phyloP scores from a whole-genome alignment of 2,888 invertebrate species.

The Dynastes maya region DNA sequence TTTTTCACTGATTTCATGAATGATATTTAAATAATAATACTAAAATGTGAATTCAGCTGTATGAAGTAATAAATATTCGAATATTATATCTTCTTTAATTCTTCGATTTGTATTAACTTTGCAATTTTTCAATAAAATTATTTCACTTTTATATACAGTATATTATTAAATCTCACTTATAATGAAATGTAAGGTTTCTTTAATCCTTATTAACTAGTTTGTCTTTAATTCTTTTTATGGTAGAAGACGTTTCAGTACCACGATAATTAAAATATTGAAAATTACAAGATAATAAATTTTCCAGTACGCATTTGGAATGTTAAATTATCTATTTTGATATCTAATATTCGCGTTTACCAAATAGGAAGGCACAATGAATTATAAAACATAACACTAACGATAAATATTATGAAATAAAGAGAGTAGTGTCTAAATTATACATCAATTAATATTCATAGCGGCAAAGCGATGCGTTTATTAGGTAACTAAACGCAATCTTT shows the following conservation, averaged over 20 bases:
- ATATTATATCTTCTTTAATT: conserved; percentile 35
- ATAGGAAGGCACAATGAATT: too few species aligned
- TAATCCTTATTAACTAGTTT: background rate
- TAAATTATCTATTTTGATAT: too few species aligned
- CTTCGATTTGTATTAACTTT: conserved; percentile 22
- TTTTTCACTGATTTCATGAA: conserved; percentile 41
- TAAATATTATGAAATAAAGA: conserved; percentile 16
- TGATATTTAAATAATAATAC: conserved; percentile 42
- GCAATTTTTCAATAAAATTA: conserved; percentile 31
- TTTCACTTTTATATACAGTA: background rate
- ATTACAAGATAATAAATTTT: too few species aligned
- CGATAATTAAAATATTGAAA: too few species aligned
- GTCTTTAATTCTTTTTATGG: background rate
- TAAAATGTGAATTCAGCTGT: conserved; percentile 46
- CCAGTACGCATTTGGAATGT: too few species aligned
- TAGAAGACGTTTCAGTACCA: too few species aligned
- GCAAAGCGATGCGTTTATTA: conserved; percentile 12
- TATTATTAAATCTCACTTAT: background rate
- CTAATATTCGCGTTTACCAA: too few species aligned
- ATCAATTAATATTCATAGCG: conserved; percentile 16
- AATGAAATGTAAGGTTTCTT: too few species aligned
- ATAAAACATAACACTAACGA: conserved; percentile 4
- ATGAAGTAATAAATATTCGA: conserved; percentile 47
- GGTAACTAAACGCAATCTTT: conserved; percentile 12
- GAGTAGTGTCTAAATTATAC: background rate